Conservation (phyloP, 2,888 invertebrate genomes). For the Phortica magna region DNA sequence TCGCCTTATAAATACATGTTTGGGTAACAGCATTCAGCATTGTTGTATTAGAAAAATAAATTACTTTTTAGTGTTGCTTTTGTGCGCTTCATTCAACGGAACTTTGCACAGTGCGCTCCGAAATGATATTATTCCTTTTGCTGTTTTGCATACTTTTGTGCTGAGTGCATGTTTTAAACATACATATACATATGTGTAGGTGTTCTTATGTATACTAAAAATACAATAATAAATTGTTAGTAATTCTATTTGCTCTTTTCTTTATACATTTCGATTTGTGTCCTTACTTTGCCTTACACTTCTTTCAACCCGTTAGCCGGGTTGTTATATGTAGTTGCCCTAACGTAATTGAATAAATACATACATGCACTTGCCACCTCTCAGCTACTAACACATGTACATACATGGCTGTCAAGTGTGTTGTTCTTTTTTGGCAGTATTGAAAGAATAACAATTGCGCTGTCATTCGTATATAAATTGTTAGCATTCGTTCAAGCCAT, state of each 20-base stretch:
- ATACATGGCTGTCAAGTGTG: constrained; percentile 5
- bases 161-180: constrained; percentile 3
- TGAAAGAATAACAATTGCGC: constrained; percentile 28
- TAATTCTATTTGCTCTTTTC: constrained; percentile 69
- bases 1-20: not conserved
- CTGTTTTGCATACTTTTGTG: constrained; percentile 60
- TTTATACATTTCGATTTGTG: constrained; percentile 63
- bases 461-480: constrained; percentile 70
- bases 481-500: not conserved
- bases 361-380: no score
- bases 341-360: constrained; percentile 67
- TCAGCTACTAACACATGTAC: not conserved
- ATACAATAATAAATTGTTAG: constrained; percentile 71
- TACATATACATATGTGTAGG: constrained; percentile 1
- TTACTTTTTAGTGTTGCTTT: constrained; percentile 69
- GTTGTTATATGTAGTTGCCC: constrained; percentile 5
- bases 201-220: constrained; percentile 49
- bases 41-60: constrained; percentile 72
- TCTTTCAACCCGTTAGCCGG: constrained; percentile 58
- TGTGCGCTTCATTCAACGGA: constrained; percentile 39
- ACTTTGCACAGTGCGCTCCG: constrained; percentile 44
- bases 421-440: constrained; percentile 38
- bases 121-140: constrained; percentile 68
- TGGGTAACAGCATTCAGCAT: constrained; percentile 49
- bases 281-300: constrained; percentile 53